phyloP scores from a whole-genome alignment of 2,797 vertebrate species.

The Toxotes lorentzi region DNA sequence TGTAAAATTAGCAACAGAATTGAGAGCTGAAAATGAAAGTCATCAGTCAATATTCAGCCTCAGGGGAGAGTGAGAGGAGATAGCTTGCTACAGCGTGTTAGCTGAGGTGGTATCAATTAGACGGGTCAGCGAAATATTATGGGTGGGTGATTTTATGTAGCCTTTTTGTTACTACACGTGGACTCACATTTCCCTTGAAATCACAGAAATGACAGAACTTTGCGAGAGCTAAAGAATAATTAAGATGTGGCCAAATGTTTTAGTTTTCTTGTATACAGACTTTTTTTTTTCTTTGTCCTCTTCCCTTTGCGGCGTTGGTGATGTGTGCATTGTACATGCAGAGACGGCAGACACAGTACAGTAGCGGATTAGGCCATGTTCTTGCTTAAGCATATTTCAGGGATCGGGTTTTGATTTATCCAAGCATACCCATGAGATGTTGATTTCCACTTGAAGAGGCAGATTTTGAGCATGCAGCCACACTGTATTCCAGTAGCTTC shows the following conservation, averaged over 20 bases:
- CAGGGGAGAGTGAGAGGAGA: conserved; percentile 50
- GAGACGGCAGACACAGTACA: conserved; percentile 27
- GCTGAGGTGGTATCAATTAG: conserved; percentile 36
- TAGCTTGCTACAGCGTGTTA: conserved; percentile 34
- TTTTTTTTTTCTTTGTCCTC: conserved; percentile 4
- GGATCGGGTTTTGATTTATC: conserved; percentile 53
- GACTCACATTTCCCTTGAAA: not conserved
- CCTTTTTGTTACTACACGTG: conserved; percentile 3
- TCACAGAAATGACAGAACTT: conserved; percentile 1
- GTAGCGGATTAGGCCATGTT: conserved; percentile 68
- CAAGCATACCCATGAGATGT: conserved; percentile 49
- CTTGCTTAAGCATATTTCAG: conserved; percentile 65
- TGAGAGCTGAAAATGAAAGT: conserved; percentile 77
- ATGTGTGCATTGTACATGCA: conserved; percentile 41
- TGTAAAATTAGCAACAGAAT: conserved; percentile 79
- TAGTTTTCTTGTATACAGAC: not conserved
- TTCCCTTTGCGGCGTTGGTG: conserved; percentile 4
- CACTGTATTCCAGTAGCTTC: conserved; percentile 22
- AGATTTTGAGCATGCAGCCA: conserved; percentile 36
- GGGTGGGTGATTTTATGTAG: conserved; percentile 12
- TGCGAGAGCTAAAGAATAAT: not conserved
- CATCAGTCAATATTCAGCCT: conserved; percentile 77
- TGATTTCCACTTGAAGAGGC: conserved; percentile 55
- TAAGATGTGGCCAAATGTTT: not conserved
- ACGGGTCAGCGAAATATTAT: conserved; percentile 36